Conservation (phyloP, 2,888 invertebrate species). For the Anodontia alba region DNA sequence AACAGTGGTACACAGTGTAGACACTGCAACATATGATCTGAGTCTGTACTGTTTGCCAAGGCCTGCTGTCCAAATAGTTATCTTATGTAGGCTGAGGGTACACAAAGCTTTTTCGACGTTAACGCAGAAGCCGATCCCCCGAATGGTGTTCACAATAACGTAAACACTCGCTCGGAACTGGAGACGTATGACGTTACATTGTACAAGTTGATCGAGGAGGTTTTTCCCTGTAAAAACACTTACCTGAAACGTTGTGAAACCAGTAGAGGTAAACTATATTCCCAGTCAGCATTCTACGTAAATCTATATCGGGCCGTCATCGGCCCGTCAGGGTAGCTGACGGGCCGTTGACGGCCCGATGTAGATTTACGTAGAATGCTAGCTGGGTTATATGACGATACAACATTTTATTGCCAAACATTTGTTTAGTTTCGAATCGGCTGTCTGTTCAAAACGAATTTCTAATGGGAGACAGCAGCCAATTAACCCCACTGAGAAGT, state of each 20-base stretch:
- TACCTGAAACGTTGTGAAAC: slow-evolving; percentile 27
- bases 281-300: too few species aligned
- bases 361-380: too few species aligned
- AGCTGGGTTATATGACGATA: too few species aligned
- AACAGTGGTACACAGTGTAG: too few species aligned
- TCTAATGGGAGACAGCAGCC: too few species aligned
- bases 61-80: too few species aligned
- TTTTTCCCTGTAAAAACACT: slow-evolving; percentile 30
- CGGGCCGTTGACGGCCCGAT: too few species aligned
- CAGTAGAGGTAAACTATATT: slow-evolving; percentile 15
- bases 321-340: too few species aligned
- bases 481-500: not conserved
- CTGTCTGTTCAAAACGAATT: not conserved
- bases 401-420: not conserved
- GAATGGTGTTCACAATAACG: slow-evolving; percentile 25
- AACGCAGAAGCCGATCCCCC: slow-evolving; percentile 11
- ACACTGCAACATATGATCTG: too few species aligned
- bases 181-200: slow-evolving; percentile 20
- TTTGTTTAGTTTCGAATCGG: not conserved
- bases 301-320: too few species aligned
- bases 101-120: slow-evolving; percentile 29
- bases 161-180: slow-evolving; percentile 14
- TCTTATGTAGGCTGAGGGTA: slow-evolving; percentile 42
- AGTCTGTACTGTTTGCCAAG: too few species aligned
- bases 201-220: slow-evolving; percentile 22